Conservation (phyloP, 2,797 vertebrate genomes). For the Chiloscyllium punctatum region DNA sequence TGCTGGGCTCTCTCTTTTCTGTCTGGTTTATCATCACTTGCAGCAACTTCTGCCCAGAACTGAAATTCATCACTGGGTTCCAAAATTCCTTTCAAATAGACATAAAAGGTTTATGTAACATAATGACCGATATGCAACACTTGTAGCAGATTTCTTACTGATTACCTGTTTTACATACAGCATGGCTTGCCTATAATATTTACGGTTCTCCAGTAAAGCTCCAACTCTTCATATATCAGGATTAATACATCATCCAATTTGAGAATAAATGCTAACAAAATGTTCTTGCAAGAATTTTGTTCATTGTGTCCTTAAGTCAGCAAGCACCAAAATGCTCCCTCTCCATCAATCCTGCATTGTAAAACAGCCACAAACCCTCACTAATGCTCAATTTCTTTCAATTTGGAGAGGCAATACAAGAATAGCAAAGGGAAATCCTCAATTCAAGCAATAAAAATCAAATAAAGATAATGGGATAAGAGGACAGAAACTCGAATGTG, state of each 20-base stretch:
- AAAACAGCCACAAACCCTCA: background rate
- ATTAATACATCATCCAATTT: background rate
- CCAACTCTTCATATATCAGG: background rate
- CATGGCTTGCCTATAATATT: background rate
- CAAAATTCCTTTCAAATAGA: slow-evolving; percentile 70
- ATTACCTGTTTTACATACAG: background rate
- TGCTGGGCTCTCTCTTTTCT: slow-evolving; percentile 71
- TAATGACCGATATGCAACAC: background rate
- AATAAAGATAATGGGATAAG: background rate
- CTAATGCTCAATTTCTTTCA: background rate
- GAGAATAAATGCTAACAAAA: background rate
- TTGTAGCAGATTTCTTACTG: too few relatives aligned
- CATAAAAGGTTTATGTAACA: slow-evolving; percentile 35
- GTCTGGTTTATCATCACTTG: slow-evolving; percentile 64
- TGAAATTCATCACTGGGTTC: slow-evolving; percentile 88
- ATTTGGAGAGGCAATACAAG: background rate
- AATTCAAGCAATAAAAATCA: slow-evolving; percentile 14
- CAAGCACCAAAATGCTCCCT: background rate
- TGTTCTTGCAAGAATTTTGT: background rate
- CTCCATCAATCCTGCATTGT: background rate
- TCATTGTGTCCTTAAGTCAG: background rate
- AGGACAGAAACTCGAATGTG: background rate
- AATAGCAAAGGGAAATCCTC: background rate
- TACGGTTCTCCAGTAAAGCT: background rate
- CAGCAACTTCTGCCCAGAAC: slow-evolving; percentile 79